Evolutionary conservation across 2,113 vertebrate genomes (phyloP), one percentile per base, ranked within the genome.

Genomic region (Siniperca knerii): DNA sequence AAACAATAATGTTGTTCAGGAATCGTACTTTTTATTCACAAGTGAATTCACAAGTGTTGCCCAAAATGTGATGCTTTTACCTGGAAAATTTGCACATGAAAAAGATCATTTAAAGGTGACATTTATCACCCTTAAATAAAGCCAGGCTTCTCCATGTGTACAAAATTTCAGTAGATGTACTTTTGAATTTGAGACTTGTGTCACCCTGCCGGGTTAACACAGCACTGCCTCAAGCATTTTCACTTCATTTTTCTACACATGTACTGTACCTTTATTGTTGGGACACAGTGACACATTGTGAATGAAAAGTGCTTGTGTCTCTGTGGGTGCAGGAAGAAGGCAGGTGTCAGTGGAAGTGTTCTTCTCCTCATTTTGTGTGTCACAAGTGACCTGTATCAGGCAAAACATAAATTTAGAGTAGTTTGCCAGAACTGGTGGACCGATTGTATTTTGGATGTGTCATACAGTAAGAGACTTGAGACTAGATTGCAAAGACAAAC

Each of bases 351-450:
- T 13, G 40, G 44, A 70, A 33, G 71, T 54, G 57, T 44, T 57
- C 52, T 37, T 69, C 33, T 81, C 65, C 44, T 81, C 46, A 21
- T 84, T 85, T 69, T 89, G 86, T n/a, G 89, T 29, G 52, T 66
- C 90, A 86, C 55, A 60, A 6, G 73, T 16, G 35, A 89, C 76
- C 95, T 95, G 81, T 40, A 40, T 58, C 55, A 58, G 52, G 57
- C 20, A 75, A 16, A 82, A 66, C 16, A 46, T 1, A 21, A 2
- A 25, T 57, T 52, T 44, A 11, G 35, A 20, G 7, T 8, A 1
- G 2, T 46, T 62, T 48, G 9, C 25, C 40, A 33, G 42, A 60
- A 55, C 23, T 20, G 54, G 13, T 20, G 44, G 25, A 35, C 3
- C 15, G 1, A 2, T 7, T 1, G 20, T 52, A 21, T 37, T 75